Base-by-base conservation (phyloP, 2,888 invertebrate species). In the Tachina lurida region DNA sequence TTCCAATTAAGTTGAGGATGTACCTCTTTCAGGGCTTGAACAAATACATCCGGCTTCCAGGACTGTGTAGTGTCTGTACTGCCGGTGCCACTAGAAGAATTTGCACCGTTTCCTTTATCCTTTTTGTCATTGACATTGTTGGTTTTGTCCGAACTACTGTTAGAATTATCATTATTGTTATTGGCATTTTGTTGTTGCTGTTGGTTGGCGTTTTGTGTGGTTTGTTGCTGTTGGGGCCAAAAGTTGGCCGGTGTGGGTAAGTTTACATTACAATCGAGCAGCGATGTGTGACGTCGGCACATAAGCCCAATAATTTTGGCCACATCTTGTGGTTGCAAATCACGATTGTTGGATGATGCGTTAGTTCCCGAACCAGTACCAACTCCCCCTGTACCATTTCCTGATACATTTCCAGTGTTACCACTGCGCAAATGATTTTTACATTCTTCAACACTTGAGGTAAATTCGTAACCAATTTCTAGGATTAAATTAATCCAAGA, bases 21-120 rank as follows among this genome's bases (percentile, higher is more conserved):
- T 87, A 97, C 93, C 91, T 98, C 98, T 92, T 97, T 97, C 41
- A 98, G 93, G n/a, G 97, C 96, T 91, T 97, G 97, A 56, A 98
- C 96, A 91, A 99, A 98, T 76, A 98, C 95, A 91, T 99, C 98
- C 13, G 97, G 95, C 92, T 98, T 98, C 99, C 99, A 99, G 77
- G 96, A 94, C 56, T 92, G 91, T 19, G 92, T 91, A 91, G 95
- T 91, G 93, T 94, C 90, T 88, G 94, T 94, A n/a, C 93, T 90
- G 80, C 94, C 93, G 10, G 94, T 93, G 56, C 84, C 87, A 39
- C 84, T 84, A 1, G 78, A 52, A 47, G 81, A 70, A 73, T 77
- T 84, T 74, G 84, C 60, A 54, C 70, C 67, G 41, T 84, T 62
- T 52, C 79, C 15, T 43, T 88, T 89, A 78, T 90, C 89, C 52